A percentile compares a stretch with the other conserved stretches of the same genome.
Evolutionary conservation across 2,797 vertebrate species (phyloP).

Genomic region (Sebastes miniatus): DNA sequence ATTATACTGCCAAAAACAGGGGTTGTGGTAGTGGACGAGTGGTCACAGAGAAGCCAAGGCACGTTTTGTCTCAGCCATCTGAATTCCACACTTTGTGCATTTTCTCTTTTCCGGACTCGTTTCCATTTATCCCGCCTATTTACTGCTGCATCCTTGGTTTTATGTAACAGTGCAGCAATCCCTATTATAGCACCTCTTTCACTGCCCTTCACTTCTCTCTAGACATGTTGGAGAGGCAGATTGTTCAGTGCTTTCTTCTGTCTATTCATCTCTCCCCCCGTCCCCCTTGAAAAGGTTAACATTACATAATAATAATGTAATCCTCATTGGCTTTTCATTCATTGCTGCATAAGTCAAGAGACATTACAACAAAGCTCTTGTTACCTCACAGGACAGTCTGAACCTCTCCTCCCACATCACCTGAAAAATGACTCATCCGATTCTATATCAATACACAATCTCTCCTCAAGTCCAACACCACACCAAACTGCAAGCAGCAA

Average conservation of each 20-base stretch:
- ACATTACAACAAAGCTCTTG: slow-evolving; percentile 8
- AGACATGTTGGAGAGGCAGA: background rate
- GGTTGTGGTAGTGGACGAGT: background rate
- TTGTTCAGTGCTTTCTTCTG: background rate
- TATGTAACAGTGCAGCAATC: slow-evolving; percentile 59
- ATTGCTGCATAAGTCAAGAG: slow-evolving; percentile 23
- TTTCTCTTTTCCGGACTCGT: background rate
- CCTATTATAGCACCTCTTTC: background rate
- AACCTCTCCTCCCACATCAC: slow-evolving; percentile 38
- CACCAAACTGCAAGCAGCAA: slow-evolving; percentile 37
- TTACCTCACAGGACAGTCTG: slow-evolving; percentile 14
- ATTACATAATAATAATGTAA: slow-evolving; percentile 30
- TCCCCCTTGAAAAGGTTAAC: background rate
- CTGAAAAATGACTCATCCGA: slow-evolving; percentile 60
- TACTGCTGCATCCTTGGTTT: slow-evolving; percentile 37
- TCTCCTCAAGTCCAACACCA: slow-evolving; percentile 13
- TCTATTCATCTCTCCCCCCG: background rate
- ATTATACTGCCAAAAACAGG: background rate
- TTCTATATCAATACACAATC: slow-evolving; percentile 4
- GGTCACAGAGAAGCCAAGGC: slow-evolving; percentile 57
- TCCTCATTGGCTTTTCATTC: slow-evolving; percentile 4
- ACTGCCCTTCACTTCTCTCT: slow-evolving; percentile 14
- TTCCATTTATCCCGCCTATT: background rate
- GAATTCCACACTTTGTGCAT: background rate
- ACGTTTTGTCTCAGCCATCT: slow-evolving; percentile 31